phyloP scores from a whole-genome alignment of 2,113 vertebrate species.

The Puffinus mauretanicus region DNA sequence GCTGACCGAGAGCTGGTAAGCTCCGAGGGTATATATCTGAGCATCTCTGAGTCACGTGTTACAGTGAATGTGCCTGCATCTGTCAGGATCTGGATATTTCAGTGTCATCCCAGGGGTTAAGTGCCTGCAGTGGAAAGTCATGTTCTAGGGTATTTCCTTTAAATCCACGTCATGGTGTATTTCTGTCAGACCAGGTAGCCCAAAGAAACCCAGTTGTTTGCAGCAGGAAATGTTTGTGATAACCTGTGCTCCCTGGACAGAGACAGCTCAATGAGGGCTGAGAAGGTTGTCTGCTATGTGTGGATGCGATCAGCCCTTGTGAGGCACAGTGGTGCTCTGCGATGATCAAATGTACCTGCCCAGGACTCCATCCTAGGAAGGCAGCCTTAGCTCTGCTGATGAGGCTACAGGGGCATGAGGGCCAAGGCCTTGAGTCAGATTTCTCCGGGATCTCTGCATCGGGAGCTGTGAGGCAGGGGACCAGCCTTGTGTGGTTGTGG shows the following conservation, averaged over 20 bases:
- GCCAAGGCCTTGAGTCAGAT: not conserved
- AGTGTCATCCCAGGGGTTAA: not conserved
- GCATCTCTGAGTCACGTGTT: not conserved
- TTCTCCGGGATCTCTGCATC: not conserved
- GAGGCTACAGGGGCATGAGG: not conserved
- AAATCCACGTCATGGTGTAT: not conserved
- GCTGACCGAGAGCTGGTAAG: not conserved
- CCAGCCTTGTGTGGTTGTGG: not conserved
- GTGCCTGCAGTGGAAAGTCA: not conserved
- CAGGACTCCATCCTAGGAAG: not conserved
- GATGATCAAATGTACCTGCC: not conserved
- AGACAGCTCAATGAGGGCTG: not conserved
- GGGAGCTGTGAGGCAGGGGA: not conserved
- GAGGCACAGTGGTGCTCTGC: not conserved
- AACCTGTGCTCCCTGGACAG: not conserved
- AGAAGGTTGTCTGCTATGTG: not conserved
- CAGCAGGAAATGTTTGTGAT: not conserved
- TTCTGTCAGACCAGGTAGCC: not conserved
- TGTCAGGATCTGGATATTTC: not conserved
- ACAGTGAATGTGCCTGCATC: not conserved
- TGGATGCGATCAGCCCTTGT: not conserved
- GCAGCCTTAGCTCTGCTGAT: not conserved
- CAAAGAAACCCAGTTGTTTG: not conserved
- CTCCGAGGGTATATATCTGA: not conserved
- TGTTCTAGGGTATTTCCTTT: not conserved